A percentile compares a stretch with the other conserved stretches of the same genome.
Conservation (phyloP, 35 echinoderm and acorn worm species). For the Nesometra sesokonis region DNA sequence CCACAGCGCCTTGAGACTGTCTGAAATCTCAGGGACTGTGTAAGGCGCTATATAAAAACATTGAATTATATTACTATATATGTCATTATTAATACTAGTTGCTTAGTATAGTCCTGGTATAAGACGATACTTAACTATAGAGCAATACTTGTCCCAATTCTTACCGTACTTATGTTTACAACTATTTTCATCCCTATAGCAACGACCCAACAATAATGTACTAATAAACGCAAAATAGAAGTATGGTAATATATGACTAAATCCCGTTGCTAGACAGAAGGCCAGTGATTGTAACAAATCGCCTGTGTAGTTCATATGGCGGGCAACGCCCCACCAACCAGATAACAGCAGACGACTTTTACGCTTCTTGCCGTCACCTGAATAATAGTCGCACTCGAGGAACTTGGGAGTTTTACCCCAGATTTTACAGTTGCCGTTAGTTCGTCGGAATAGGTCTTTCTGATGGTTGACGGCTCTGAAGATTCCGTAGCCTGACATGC, state of each 20-base stretch:
- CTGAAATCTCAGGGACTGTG: too few relatives aligned
- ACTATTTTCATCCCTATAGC: conserved; percentile 43
- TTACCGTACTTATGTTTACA: conserved; percentile 55
- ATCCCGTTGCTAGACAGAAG: conserved; percentile 42
- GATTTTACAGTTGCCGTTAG: conserved; percentile 38
- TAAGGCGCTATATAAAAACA: too few relatives aligned
- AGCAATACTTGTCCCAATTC: conserved; percentile 43
- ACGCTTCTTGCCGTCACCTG: conserved; percentile 36
- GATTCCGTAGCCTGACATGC: conserved; percentile 46
- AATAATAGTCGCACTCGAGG: conserved; percentile 36
- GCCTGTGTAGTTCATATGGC: conserved; percentile 77
- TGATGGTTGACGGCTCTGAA: conserved; percentile 64
- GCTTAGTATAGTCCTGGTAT: conserved; percentile 52
- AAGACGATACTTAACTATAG: conserved; percentile 36
- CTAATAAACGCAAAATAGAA: conserved; percentile 58
- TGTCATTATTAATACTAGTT: too few relatives aligned
- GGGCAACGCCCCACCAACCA: conserved; percentile 62
- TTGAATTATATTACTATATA: too few relatives aligned
- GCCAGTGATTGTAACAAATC: conserved; percentile 53
- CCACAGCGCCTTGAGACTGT: too few relatives aligned
- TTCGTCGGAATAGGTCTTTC: conserved; percentile 66
- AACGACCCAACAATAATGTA: conserved; percentile 36
- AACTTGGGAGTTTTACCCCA: conserved; percentile 55
- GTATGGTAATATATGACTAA: conserved; percentile 40
- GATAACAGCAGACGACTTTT: conserved; percentile 47